Evolutionary conservation across 2,888 invertebrate genomes (phyloP), one percentile per base, ranked within the genome.

Genomic region (Proisotoma minuta): DNA sequence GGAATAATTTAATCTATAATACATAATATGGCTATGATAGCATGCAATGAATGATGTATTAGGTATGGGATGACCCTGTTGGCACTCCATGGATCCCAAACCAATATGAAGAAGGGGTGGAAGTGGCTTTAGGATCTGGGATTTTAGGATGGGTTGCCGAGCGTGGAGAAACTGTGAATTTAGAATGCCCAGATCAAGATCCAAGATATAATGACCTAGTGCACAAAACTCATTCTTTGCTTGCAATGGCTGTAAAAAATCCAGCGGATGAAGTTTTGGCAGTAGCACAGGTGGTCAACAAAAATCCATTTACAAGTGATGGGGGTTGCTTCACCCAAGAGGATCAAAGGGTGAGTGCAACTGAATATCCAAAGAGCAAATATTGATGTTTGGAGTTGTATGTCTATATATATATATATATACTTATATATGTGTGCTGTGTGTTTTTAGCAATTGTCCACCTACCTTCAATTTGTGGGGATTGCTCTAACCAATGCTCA

Each of bases 401-500:
- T 22, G 39, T 10, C 22, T 34, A 34, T 2, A 15, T 22, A 52
- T n/a, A 57, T 18, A 10, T 57, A 15, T 15, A 40, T 24, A 56
- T 29, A 34, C 34, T 43, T 5, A 43, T n/a, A 22, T 50, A 50
- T 10, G 22, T 24, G 8, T 50, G 4, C n/a, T n/a, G 12, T 57
- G 15, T 47, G n/a, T 27, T 75, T 77, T 3, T 76, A 82, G 82
- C 65, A 81, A 54, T 75, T 82, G 68, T 79, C 79, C 63, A 81
- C 81, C 10, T 82, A 82, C 72, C 74, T 81, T 47, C 80, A 81
- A 52, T 81, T 81, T 70, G 81, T 81, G 63, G 81, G 81, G 0
- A 81, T 81, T 57, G 81, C 81, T 23, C 77, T 82, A 22, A 78
- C 80, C 39, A 82, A 81, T 71, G 81, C 82, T 23, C 80, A 81